Evolutionary conservation across 2,888 invertebrate genomes (phyloP), one percentile per base, ranked within the genome.

Genomic region (Calameuta filiformis): DNA sequence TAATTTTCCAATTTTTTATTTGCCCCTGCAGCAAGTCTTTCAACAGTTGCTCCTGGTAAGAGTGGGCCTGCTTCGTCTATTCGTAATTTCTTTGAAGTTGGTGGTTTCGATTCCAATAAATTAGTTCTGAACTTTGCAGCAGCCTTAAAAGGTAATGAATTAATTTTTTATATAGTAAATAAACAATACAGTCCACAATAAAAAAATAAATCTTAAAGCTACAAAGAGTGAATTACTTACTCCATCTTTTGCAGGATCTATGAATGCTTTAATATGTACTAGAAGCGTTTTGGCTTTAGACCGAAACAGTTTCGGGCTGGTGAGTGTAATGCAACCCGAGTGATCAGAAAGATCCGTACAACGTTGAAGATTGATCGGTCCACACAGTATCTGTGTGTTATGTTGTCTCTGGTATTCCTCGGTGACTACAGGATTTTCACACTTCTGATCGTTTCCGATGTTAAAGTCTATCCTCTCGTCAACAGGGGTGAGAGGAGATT

Each of bases 331-430:
- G 34, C 95, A 95, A 6, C 98, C 98, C 23, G 96, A 95, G 88
- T 96, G 96, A 87, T 96, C 97, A 1, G 97, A 96, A 79, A 98
- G 90, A 91, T 98, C 98, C 81, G 98, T 93, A 82, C 96, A 96
- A 0, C 96, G 94, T 4, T 96, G 94, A 31, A 98, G 92, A 88
- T 96, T 94, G 74, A 98, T 93, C 1, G 98, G 98, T 0, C 98
- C 98, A 23, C 97, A 98, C 73, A 98, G 92, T 80, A 98, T 96
- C 89, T 98, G 97, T 0, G 97, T 97, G 89, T 98, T 97, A 88
- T 98, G 97, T 11, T 96, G 95, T 85, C 96, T 95, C 75, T 97
- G 92, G 91, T 97, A 98, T 91, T 97, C 96, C 83, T 94, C 95
- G 31, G 95, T 95, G 73, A 95, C 94, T 0, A 96, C 96, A 0